These are phyloP conservation scores for Caenorhabditis sp. DNA, from an alignment of 2,888 invertebrate species.

Conservation along the genomic window DNA sequence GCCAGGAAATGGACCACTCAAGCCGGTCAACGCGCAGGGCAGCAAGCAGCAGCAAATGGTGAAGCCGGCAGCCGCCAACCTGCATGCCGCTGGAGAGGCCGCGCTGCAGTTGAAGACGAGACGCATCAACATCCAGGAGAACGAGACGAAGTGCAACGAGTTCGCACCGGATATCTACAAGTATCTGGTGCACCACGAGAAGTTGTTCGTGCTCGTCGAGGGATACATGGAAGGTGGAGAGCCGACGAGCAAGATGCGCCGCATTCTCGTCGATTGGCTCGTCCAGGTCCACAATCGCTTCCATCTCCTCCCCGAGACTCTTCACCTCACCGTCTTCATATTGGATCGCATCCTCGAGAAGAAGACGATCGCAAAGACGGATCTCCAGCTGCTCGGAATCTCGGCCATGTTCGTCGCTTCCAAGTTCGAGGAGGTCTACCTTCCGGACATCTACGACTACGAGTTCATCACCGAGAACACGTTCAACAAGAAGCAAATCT, in stretches of 20 bases:
- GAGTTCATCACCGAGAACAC: constrained; percentile 93
- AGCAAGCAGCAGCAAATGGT: constrained; percentile 9
- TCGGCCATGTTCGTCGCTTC: constrained; percentile 90
- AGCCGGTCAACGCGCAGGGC: constrained; percentile 44
- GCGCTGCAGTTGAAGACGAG: constrained; percentile 12
- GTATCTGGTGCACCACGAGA: constrained; percentile 68
- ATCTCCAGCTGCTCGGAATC: constrained; percentile 73
- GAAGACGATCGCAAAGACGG: constrained; percentile 68
- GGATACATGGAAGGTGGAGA: constrained; percentile 62
- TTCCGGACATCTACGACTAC: constrained; percentile 92
- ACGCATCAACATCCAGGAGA: constrained; percentile 44
- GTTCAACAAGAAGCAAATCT: constrained; percentile 87
- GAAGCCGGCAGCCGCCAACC: constrained; percentile 19
- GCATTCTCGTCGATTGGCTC: constrained; percentile 94
- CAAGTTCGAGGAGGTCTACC: constrained; percentile 96
- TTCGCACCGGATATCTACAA: constrained; percentile 93
- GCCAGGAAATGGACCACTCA: constrained; percentile 42
- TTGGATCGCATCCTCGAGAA: constrained; percentile 94
- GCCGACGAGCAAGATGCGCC: constrained; percentile 90
- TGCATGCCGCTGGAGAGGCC: neutral
- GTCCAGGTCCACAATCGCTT: constrained; percentile 87
- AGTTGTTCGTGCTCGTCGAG: constrained; percentile 54
- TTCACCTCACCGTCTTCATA: constrained; percentile 92
- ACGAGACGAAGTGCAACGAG: constrained; percentile 85
- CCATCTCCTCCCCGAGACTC: constrained; percentile 91